phyloP scores from a whole-genome alignment of 2,888 invertebrate species.

The Melanchra persicariae region DNA sequence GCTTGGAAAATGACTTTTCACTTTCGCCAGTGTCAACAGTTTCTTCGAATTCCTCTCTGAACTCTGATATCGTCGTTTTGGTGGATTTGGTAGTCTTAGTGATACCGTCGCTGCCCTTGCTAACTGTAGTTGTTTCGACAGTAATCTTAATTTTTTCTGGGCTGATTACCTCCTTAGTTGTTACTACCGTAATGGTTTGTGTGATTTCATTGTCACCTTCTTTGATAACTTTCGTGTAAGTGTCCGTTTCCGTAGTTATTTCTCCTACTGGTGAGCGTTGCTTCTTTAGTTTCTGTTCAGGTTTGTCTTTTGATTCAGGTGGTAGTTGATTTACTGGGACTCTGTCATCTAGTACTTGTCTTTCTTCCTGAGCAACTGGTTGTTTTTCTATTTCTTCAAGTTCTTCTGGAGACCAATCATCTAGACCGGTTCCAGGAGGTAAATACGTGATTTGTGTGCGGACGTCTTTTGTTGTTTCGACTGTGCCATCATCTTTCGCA shows the following conservation, averaged over 20 bases:
- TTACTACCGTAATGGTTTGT: constrained; percentile 88
- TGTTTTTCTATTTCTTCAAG: constrained; percentile 83
- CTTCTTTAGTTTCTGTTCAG: constrained; percentile 79
- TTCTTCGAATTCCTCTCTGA: constrained; percentile 88
- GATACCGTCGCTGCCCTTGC: constrained; percentile 85
- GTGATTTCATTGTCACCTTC: constrained; percentile 87
- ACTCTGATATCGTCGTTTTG: constrained; percentile 88
- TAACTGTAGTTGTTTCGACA: constrained; percentile 87
- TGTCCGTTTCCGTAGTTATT: constrained; percentile 87
- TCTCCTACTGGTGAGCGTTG: constrained; percentile 87
- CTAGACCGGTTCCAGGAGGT: constrained; percentile 85
- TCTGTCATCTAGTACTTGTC: constrained; percentile 71
- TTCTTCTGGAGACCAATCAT: constrained; percentile 88
- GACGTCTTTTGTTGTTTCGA: constrained; percentile 88
- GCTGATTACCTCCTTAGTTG: constrained; percentile 87
- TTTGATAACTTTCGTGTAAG: constrained; percentile 84
- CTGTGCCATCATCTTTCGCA: constrained; percentile 81
- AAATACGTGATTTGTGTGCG: constrained; percentile 88
- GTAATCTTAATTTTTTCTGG: constrained; percentile 88
- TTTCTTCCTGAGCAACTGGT: constrained; percentile 73
- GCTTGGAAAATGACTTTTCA: constrained; percentile 88
- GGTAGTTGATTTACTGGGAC: constrained; percentile 72
- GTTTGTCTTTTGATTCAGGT: constrained; percentile 71
- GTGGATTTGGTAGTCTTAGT: constrained; percentile 89
- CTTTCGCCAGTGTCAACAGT: constrained; percentile 85